Evolutionary conservation across 2,797 vertebrate species (phyloP).

Genomic region (Miichthys miiuy): DNA sequence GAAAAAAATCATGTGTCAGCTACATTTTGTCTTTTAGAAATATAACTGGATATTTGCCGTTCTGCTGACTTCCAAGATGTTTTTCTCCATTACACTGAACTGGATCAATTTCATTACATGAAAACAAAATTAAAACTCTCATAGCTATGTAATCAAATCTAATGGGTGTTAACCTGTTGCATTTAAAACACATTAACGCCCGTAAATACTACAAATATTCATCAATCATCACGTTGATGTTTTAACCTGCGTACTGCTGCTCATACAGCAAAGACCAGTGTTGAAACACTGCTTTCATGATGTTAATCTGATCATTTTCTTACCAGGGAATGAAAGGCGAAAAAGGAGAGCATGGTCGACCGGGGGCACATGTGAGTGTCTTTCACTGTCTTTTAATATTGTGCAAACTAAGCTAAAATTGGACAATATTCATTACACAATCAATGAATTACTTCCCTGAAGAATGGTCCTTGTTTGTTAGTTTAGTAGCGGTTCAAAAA

Average conservation of each 20-base stretch:
- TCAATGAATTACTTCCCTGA: neutral
- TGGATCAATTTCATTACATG: slow-evolving; percentile 37
- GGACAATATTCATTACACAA: neutral
- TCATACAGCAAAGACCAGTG: rapidly evolving
- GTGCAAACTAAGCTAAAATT: neutral
- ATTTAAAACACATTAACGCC: slow-evolving; percentile 22
- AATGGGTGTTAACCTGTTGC: slow-evolving; percentile 21
- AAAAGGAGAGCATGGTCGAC: slow-evolving; percentile 88
- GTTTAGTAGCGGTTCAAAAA: neutral
- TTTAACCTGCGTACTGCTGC: neutral
- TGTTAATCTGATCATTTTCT: slow-evolving; percentile 41
- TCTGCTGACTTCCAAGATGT: slow-evolving; percentile 26
- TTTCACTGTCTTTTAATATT: slow-evolving; percentile 12
- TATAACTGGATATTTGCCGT: slow-evolving; percentile 37
- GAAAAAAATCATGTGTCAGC: slow-evolving; percentile 30
- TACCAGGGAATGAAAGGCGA: slow-evolving; percentile 91
- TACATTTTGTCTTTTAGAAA: slow-evolving; percentile 41
- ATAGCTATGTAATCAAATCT: slow-evolving; percentile 1
- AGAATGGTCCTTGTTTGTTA: neutral
- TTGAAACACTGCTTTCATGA: neutral
- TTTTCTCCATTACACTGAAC: slow-evolving; percentile 35
- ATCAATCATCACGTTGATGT: slow-evolving; percentile 12
- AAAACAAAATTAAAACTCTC: slow-evolving; percentile 27
- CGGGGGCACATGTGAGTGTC: slow-evolving; percentile 87
- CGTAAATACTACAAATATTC: neutral